Percentiles rank a stretch among this genome's conserved stretches.
These are phyloP conservation scores for Brachionus plicatilis DNA, from an alignment of 1,140 invertebrate species.

Conservation along the genomic window DNA sequence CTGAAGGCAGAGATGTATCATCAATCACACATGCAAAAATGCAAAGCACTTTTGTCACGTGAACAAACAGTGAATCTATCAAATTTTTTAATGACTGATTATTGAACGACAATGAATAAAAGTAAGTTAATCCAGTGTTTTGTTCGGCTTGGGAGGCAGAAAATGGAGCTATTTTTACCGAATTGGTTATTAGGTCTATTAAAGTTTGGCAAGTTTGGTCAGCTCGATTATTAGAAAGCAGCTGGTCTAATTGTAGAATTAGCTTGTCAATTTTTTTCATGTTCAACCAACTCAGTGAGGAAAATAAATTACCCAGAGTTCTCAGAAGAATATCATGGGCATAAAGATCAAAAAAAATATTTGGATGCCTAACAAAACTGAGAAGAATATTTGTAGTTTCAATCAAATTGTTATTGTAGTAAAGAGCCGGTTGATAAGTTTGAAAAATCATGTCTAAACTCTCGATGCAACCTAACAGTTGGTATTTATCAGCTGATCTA, in stretches of 20 bases:
- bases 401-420: background rate
- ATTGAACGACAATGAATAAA: slow-evolving; percentile 47
- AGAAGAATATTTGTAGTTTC: background rate
- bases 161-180: background rate
- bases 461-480: slow-evolving; percentile 18
- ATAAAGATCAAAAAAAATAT: slow-evolving; percentile 14
- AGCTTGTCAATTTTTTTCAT: slow-evolving; percentile 17
- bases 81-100: slow-evolving; percentile 53
- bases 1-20: slow-evolving; percentile 62
- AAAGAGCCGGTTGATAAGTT: slow-evolving; percentile 32
- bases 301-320: background rate
- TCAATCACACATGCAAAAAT: slow-evolving; percentile 71
- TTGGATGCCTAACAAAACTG: background rate
- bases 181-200: background rate
- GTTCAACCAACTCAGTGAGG: slow-evolving; percentile 2
- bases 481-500: background rate
- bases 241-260: background rate
- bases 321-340: slow-evolving; percentile 9
- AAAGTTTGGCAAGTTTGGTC: background rate
- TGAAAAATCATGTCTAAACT: slow-evolving; percentile 8
- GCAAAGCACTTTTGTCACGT: slow-evolving; percentile 67
- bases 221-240: background rate
- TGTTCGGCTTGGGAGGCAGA: background rate
- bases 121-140: slow-evolving; percentile 11
- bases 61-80: slow-evolving; percentile 64